Base-by-base conservation (phyloP, 2,113 vertebrate genomes). In the Malurus cyaneus region DNA sequence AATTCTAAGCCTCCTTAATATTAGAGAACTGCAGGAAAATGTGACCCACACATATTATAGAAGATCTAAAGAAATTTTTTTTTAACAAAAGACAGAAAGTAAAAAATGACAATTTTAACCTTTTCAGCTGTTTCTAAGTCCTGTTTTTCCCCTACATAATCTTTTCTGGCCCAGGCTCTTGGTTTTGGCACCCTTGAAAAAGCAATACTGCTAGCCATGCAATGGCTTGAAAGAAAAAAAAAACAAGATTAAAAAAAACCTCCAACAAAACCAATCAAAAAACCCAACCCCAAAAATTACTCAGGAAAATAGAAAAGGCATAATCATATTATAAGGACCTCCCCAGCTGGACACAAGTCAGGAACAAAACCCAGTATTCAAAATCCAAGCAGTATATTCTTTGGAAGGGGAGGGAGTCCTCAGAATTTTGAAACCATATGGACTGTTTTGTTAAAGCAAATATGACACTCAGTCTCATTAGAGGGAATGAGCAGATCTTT, bases 1-100 rank as follows among this genome's bases (percentile, higher is more conserved):
- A 72, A 76, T 77, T 91, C 70, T 70, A 62, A 93, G 24, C 32
- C 66, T 91, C 47, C 54, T 85, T 41, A 91, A 46, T 49, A 72
- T 52, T 65, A 88, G 26, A 80, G 59, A 89, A 77, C 59, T 86
- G 74, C 21, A 88, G 29, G 13, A 69, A 91, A 93, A 91, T 47
- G 34, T 50, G 81, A 86, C 32, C 62, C 20, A 32, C 14, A 47
- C 46, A 47, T 66, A 78, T 25, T 9, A 5, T 4, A 56, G 24
- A 54, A 62, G 14, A 36, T 21, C 42, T 57, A 88, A 80, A 59
- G 52, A 86, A 77, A 52, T 71, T 23, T 23, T 49, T 6, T 39
- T 39, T 39, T 39, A 11, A 6, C 86, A 64, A 71, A 76, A 62
- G 47, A 60, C 19, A 77, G n/a, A 66, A 88, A 80, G 12, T 16